phyloP scores from a whole-genome alignment of 2,888 invertebrate species.

The Rhorus exstirpatorius region DNA sequence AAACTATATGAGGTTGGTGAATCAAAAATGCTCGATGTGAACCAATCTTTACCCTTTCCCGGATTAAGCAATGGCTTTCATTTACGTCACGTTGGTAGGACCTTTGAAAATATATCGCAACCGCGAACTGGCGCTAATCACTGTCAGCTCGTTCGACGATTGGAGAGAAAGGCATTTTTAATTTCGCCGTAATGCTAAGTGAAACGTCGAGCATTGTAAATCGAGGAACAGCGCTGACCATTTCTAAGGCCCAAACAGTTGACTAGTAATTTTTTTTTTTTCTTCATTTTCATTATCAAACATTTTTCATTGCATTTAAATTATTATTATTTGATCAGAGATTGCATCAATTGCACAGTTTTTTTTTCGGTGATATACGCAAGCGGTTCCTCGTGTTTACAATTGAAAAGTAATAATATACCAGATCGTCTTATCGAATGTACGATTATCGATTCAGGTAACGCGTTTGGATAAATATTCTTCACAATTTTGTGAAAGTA shows the following conservation, averaged over 20 bases:
- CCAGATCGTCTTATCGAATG: not conserved
- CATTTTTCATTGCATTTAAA: no score
- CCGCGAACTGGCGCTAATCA: slow-evolving; percentile 53
- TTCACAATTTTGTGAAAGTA: slow-evolving; percentile 30
- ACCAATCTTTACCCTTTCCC: slow-evolving; percentile 65
- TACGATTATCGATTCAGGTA: not conserved
- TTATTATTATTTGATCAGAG: no score
- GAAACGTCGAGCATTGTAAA: slow-evolving; percentile 7
- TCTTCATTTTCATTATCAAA: no score
- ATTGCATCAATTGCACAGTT: not conserved
- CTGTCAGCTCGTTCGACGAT: slow-evolving; percentile 24
- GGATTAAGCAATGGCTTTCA: slow-evolving; percentile 70
- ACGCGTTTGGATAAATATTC: not conserved
- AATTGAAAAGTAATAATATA: no score
- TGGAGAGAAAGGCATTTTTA: slow-evolving; percentile 38
- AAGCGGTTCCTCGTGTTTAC: not conserved
- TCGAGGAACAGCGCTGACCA: not conserved
- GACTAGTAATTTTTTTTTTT: no score
- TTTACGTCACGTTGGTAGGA: slow-evolving; percentile 68
- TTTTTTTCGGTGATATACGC: not conserved
- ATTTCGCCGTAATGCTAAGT: slow-evolving; percentile 40
- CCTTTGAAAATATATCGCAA: slow-evolving; percentile 69
- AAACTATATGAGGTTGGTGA: slow-evolving; percentile 35
- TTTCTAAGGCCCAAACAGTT: slow-evolving; percentile 9
- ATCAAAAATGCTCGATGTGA: slow-evolving; percentile 52